A percentile compares a stretch with the other conserved stretches of the same genome.
phyloP scores from a whole-genome alignment of 2,113 vertebrate genomes.

The Mirounga angustirostris region DNA sequence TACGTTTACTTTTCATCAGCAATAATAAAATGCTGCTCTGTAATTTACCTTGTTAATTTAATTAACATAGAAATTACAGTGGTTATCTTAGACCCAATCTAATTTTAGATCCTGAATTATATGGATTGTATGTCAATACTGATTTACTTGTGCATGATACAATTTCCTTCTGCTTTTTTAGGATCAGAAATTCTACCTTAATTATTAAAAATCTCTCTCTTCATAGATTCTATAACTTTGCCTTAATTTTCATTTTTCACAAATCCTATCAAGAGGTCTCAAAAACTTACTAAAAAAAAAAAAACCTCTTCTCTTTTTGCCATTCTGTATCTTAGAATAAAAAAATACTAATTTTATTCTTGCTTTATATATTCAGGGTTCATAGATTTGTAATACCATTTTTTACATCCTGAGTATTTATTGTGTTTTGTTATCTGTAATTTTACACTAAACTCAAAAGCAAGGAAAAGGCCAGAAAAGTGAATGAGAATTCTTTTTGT shows the following conservation, averaged over 20 bases:
- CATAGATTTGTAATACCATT: background rate
- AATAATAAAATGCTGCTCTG: slow-evolving; percentile 30
- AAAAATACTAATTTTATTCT: background rate
- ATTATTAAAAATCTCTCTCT: background rate
- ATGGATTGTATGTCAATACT: background rate
- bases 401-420: background rate
- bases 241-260: background rate
- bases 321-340: background rate
- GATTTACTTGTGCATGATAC: background rate
- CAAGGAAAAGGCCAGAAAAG: background rate
- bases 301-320: background rate
- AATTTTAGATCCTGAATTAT: background rate
- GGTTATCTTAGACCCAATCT: background rate
- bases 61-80: background rate
- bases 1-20: slow-evolving; percentile 21
- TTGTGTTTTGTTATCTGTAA: background rate
- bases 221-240: background rate
- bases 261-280: background rate
- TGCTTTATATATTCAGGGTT: background rate
- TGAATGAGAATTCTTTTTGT: background rate
- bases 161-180: background rate
- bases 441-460: background rate
- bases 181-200: background rate
- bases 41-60: slow-evolving; percentile 31
- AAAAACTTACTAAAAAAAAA: background rate